Conservation (phyloP, 1,140 invertebrate species). For the Diorhabda elongata region DNA sequence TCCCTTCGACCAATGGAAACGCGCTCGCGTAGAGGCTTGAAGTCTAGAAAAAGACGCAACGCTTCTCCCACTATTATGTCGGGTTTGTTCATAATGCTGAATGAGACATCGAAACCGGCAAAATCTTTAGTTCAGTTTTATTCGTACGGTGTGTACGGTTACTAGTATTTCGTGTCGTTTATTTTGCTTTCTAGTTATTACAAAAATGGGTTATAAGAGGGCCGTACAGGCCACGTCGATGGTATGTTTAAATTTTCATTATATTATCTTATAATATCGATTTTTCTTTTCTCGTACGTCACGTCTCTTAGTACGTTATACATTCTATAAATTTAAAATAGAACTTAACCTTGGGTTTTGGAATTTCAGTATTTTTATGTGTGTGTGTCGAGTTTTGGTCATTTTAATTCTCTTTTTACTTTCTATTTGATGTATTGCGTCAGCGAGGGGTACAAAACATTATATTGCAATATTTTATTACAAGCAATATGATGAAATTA, state of each 20-base stretch:
- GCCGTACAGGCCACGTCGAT: conserved; percentile 26
- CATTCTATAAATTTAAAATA: too few relatives aligned
- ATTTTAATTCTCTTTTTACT: too few relatives aligned
- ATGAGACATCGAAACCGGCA: not conserved
- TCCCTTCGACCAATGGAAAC: not conserved
- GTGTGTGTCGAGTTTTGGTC: too few relatives aligned
- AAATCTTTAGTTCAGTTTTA: not conserved
- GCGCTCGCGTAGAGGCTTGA: not conserved
- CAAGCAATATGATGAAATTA: too few relatives aligned
- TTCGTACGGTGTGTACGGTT: not conserved
- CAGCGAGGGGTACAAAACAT: too few relatives aligned
- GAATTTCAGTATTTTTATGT: too few relatives aligned
- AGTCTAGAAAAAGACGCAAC: not conserved
- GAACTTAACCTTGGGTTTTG: too few relatives aligned
- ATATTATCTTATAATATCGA: too few relatives aligned
- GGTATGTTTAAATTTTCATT: conserved; percentile 19
- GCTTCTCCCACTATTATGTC: not conserved
- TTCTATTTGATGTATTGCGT: too few relatives aligned
- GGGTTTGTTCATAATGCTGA: not conserved
- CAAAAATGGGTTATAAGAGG: conserved; percentile 27
- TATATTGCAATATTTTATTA: too few relatives aligned
- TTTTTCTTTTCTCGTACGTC: too few relatives aligned
- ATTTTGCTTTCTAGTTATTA: not conserved
- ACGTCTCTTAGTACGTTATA: too few relatives aligned
- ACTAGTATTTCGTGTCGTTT: not conserved